These are phyloP conservation scores for Dipodomys ordii DNA, from an alignment of 2,113 vertebrate genomes.

Conservation along the genomic window DNA sequence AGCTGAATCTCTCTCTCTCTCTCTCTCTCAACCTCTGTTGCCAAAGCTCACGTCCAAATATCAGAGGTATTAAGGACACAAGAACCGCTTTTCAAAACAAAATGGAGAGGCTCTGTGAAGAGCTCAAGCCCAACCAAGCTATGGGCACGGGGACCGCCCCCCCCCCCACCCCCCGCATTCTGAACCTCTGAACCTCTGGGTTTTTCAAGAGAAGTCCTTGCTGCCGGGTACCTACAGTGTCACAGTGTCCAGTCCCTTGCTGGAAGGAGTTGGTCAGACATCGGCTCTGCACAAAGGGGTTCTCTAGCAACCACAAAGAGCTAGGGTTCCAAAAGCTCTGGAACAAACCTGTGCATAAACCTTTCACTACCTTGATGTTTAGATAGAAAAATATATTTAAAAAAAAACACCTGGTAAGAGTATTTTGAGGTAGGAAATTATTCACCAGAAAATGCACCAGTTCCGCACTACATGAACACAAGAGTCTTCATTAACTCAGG, in stretches of 20 bases:
- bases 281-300: too few relatives aligned
- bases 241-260: neutral
- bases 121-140: neutral
- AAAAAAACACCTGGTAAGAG: neutral
- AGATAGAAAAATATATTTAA: neutral
- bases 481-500: neutral
- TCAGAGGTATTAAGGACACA: neutral
- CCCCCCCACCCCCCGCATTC: neutral
- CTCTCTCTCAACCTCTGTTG: too few relatives aligned
- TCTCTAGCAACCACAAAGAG: neutral
- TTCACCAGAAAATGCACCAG: neutral
- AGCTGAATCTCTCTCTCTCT: neutral
- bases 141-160: neutral
- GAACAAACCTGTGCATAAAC: too few relatives aligned
- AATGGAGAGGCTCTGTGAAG: neutral
- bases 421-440: neutral
- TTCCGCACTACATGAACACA: neutral
- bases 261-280: too few relatives aligned
- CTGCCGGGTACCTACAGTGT: accelerated
- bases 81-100: neutral
- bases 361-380: neutral
- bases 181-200: neutral
- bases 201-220: neutral
- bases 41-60: neutral
- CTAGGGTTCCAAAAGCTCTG: neutral